Base-by-base conservation (phyloP, 2,113 vertebrate species). In the Scomber scombrus region DNA sequence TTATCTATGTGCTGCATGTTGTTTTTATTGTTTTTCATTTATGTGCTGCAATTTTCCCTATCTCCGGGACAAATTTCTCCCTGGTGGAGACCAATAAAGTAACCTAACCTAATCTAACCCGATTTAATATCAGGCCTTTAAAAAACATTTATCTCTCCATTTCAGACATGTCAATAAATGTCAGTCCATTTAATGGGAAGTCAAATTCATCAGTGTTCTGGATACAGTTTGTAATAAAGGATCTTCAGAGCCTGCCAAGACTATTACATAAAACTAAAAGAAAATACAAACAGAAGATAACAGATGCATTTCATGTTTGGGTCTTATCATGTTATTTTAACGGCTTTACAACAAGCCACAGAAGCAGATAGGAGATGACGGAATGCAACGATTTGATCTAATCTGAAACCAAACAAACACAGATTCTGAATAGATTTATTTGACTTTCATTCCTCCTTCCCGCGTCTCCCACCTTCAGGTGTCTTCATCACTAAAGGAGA, bases 401-500 rank as follows among this genome's bases (percentile, higher is more conserved):
- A 57, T 18, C 52, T 54, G 8, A 21, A 66, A 0, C 49, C 34
- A 69, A 61, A 51, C 64, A 58, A 51, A 77, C 3, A 5, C 29
- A 57, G 3, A 45, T 18, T 31, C 5, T 31, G 50, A 34, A 64
- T 14, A 5, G 11, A 40, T 31, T 34, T 7, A 45, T 34, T 10
- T 45, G 9, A 65, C 45, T 5, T 46, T 19, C 26, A 26, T 26
- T 62, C 4, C 23, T 15, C 12, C 11, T 26, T 26, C 4, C 16
- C 46, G 13, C 69, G 57, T 46, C 50, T 8, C 40, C 51, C 69
- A 15, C 47, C 78, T 34, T n/a, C 91, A 95, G 95, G 92, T 58
- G 95, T 95, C 19, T 95, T 95, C 81, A 95, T 95, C 88, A 95
- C 95, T 16, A 94, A 95, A 81, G 94, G 95, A 51, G 94, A 95